Base-by-base conservation (phyloP, 2,888 invertebrate species). In the Octonoba sinensis region DNA sequence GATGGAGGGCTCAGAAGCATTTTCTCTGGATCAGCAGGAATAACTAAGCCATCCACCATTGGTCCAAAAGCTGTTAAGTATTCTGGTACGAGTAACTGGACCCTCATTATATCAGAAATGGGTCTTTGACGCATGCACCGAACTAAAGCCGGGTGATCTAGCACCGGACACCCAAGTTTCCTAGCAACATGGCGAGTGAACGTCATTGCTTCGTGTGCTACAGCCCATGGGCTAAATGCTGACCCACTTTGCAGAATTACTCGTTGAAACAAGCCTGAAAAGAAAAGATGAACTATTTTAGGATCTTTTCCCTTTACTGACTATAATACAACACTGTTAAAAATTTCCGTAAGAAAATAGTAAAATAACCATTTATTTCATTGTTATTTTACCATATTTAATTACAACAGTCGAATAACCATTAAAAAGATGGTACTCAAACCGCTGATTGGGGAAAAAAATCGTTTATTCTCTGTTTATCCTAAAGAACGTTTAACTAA, bases 21-120 rank as follows among this genome's bases (percentile, higher is more conserved):
- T 27, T 66, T 67, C 51, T 75, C 71, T 0, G 92, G 92, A 85
- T 92, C 92, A 76, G 87, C 86, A 12, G 88, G 88, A 4, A 89
- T 87, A 24, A 89, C 88, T 90, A 92, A 94, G 86, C 96, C 96
- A 89, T 97, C 97, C 85, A 96, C 93, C 88, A 96, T 96, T 3
- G 97, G 97, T 20, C 96, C 97, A 88, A 96, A 97, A 27, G 95
- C 95, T 49, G 95, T 93, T 73, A 96, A 91, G 89, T 96, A 96
- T 36, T 94, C 92, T 87, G 95, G 93, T 15, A 85, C 84, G 49
- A 82, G 46, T 74, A 95, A 91, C 86, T 92, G 91, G 56, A 95
- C 93, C 51, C 92, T 94, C 86, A 95, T 90, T 89, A 96, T 93
- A 46, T 94, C 93, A 27, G 92, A 90, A 22, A 95, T 91, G n/a